These are phyloP conservation scores for Ditylenchus weischeri DNA, from an alignment of 2,888 invertebrate species.

Conservation along the genomic window DNA sequence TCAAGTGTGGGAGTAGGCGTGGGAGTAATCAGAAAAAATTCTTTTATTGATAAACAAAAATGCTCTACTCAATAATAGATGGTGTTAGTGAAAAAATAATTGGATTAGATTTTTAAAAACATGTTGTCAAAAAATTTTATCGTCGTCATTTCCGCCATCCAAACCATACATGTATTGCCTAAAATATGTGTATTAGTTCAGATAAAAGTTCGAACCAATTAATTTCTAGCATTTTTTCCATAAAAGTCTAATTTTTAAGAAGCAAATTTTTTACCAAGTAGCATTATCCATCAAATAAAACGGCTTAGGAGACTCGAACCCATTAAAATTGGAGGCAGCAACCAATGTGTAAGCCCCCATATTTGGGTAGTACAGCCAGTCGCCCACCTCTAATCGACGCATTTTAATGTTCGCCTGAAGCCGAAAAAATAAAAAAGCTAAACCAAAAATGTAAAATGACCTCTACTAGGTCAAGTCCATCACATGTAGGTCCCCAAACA, in stretches of 20 bases:
- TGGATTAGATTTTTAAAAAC: no score
- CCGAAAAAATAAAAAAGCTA: background rate
- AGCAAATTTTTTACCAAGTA: slow-evolving; percentile 35
- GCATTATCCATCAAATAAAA: slow-evolving; percentile 35
- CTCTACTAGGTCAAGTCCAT: slow-evolving; percentile 34
- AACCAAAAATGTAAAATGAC: slow-evolving; percentile 52
- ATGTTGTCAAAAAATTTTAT: no score
- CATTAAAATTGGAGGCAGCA: slow-evolving; percentile 88
- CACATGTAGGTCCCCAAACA: slow-evolving; percentile 39
- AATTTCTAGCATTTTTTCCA: no score
- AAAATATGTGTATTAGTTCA: background rate
- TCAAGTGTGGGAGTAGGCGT: no score
- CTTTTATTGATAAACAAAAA: no score
- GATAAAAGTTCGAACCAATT: no score
- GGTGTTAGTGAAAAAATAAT: no score
- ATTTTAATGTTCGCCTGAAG: slow-evolving; percentile 12
- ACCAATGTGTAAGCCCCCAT: slow-evolving; percentile 98
- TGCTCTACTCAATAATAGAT: no score
- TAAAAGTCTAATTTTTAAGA: no score
- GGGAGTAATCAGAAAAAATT: no score
- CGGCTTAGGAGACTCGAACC: slow-evolving; percentile 67
- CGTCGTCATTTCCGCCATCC: background rate
- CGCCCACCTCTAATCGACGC: slow-evolving; percentile 64
- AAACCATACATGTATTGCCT: background rate
- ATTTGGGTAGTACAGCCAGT: slow-evolving; percentile 84